Percentiles rank a stretch among this genome's conserved stretches.
Evolutionary conservation across 2,113 vertebrate species (phyloP).

Genomic region (Glaucidium brasilianum): DNA sequence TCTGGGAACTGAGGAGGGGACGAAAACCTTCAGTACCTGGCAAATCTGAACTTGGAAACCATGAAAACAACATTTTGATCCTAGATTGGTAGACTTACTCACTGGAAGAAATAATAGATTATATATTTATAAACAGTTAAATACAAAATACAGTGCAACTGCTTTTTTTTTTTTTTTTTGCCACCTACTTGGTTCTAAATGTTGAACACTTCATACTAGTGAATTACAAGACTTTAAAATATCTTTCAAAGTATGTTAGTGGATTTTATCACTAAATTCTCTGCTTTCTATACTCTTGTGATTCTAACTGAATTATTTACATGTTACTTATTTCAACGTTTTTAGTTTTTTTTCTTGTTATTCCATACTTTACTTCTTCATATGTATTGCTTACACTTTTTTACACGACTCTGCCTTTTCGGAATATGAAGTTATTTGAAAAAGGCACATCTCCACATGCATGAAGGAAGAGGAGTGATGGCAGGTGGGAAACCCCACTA

Average conservation of each 20-base stretch:
- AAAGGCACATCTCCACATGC: rapidly evolving
- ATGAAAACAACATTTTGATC: neutral
- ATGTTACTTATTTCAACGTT: neutral
- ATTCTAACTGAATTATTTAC: neutral
- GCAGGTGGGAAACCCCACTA: neutral
- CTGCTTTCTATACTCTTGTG: neutral
- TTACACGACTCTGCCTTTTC: neutral
- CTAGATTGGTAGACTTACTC: neutral
- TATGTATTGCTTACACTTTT: neutral
- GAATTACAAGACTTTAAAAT: neutral
- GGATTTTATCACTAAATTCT: neutral
- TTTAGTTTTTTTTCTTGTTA: neutral
- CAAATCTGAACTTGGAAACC: neutral
- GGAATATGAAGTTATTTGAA: neutral
- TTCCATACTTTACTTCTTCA: neutral
- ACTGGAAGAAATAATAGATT: neutral
- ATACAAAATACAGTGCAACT: neutral
- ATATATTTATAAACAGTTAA: neutral
- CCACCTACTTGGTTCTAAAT: neutral
- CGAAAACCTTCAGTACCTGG: neutral
- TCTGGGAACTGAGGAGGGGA: neutral
- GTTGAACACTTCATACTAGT: neutral
- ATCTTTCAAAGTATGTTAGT: neutral
- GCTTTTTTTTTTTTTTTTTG: neutral
- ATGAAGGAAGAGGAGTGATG: rapidly evolving